Evolutionary conservation across 2,113 vertebrate genomes (phyloP).

Genomic region (Tenrec ecaudatus): DNA sequence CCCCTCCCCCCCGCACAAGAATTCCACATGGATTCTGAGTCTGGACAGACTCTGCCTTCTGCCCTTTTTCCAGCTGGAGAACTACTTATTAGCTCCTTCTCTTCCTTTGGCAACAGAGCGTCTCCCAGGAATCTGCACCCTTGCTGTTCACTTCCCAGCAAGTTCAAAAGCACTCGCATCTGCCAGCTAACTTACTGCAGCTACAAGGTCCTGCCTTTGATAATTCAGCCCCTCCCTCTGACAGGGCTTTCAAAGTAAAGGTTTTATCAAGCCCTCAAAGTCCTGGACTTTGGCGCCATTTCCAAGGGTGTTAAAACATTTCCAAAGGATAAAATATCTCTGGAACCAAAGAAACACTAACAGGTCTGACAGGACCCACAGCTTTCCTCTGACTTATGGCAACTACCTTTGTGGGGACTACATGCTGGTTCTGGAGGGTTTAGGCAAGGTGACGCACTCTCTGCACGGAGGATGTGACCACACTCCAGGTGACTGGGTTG

Average conservation of each 20-base stretch:
- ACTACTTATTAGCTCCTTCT: slow-evolving; percentile 8
- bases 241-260: slow-evolving; percentile 55
- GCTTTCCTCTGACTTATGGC: slow-evolving; percentile 54
- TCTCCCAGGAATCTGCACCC: slow-evolving; percentile 48
- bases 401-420: slow-evolving; percentile 29
- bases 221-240: slow-evolving; percentile 5
- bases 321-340: slow-evolving; percentile 56
- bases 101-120: neutral
- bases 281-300: slow-evolving; percentile 52
- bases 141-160: slow-evolving; percentile 51
- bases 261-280: slow-evolving; percentile 58
- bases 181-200: slow-evolving; percentile 21
- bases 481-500: neutral
- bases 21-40: neutral
- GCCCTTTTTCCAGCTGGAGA: slow-evolving; percentile 46
- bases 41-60: neutral
- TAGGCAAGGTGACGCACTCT: slow-evolving; percentile 29
- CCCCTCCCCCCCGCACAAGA: neutral
- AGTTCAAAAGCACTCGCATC: slow-evolving; percentile 65
- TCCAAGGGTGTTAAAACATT: slow-evolving; percentile 63
- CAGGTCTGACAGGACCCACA: slow-evolving; percentile 56
- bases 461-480: slow-evolving; percentile 45
- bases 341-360: slow-evolving; percentile 42
- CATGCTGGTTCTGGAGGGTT: neutral
- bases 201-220: slow-evolving; percentile 48